Percentiles rank a stretch among this genome's conserved stretches.
These are phyloP conservation scores for Euzophera pinguis DNA, from an alignment of 2,888 invertebrate genomes.

Conservation along the genomic window DNA sequence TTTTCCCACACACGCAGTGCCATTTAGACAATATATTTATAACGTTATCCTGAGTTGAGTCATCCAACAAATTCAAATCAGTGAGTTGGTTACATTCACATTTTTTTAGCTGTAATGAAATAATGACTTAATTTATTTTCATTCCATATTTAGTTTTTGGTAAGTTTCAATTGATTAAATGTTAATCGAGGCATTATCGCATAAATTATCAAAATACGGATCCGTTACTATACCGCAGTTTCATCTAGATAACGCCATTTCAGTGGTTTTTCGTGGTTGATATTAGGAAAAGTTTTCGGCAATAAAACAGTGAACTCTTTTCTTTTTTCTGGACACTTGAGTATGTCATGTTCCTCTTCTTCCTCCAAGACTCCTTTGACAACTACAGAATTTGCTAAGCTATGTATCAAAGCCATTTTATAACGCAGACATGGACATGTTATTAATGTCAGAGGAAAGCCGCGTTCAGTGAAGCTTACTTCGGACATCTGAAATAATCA, in stretches of 20 bases:
- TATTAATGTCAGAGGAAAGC: constrained; percentile 62
- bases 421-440: constrained; percentile 53
- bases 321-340: constrained; percentile 42
- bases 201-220: background rate
- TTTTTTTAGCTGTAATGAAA: constrained; percentile 51
- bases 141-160: no score
- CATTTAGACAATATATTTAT: constrained; percentile 65
- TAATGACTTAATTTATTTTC: no score
- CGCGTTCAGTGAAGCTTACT: constrained; percentile 43
- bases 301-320: constrained; percentile 59
- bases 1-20: constrained; percentile 68
- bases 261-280: constrained; percentile 50
- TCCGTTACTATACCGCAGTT: constrained; percentile 38
- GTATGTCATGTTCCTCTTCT: constrained; percentile 43
- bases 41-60: constrained; percentile 63
- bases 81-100: constrained; percentile 68
- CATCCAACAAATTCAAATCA: constrained; percentile 59
- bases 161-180: no score
- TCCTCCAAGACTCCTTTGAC: constrained; percentile 45
- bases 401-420: constrained; percentile 48
- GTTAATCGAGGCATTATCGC: no score
- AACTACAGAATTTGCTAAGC: constrained; percentile 41
- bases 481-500: constrained; percentile 44
- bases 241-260: constrained; percentile 63
- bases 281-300: constrained; percentile 53